Percentiles rank a stretch among this genome's conserved stretches.
These are phyloP conservation scores for Euproctis similis DNA, from an alignment of 2,888 invertebrate species.

Conservation along the genomic window DNA sequence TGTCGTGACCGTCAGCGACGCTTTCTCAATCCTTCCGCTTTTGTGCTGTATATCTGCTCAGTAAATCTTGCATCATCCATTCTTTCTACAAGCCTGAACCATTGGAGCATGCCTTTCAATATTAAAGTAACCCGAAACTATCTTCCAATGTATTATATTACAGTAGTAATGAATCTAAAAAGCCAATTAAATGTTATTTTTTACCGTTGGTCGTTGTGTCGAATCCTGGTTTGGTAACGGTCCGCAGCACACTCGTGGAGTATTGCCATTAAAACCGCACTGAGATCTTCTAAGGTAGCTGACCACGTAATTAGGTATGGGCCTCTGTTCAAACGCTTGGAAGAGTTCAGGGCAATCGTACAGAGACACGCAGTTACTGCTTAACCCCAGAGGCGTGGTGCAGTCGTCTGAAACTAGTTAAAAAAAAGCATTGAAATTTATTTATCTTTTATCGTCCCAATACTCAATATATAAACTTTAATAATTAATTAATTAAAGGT, in stretches of 20 bases:
- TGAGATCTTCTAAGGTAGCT: background rate
- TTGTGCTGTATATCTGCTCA: no score
- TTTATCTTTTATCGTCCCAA: no score
- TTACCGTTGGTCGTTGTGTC: background rate
- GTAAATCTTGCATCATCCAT: no score
- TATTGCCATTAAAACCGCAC: slow-evolving; percentile 3
- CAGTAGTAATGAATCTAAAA: no score
- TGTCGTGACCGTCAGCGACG: no score
- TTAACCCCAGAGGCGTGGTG: background rate
- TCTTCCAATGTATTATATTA: no score
- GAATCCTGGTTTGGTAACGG: background rate
- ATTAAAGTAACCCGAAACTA: no score
- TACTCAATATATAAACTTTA: no score
- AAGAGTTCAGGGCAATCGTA: background rate
- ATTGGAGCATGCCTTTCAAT: no score
- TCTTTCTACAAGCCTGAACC: no score
- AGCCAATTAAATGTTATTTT: background rate
- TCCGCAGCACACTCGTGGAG: slow-evolving; percentile 2
- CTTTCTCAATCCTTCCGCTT: no score
- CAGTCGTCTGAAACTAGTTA: slow-evolving; percentile 4
- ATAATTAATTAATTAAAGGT: no score
- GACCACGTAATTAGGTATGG: background rate
- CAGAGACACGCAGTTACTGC: slow-evolving; percentile 1
- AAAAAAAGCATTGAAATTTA: background rate
- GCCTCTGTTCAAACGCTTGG: background rate